Conservation (phyloP, 2,113 vertebrate species). For the Apistogramma diplotaenia region DNA sequence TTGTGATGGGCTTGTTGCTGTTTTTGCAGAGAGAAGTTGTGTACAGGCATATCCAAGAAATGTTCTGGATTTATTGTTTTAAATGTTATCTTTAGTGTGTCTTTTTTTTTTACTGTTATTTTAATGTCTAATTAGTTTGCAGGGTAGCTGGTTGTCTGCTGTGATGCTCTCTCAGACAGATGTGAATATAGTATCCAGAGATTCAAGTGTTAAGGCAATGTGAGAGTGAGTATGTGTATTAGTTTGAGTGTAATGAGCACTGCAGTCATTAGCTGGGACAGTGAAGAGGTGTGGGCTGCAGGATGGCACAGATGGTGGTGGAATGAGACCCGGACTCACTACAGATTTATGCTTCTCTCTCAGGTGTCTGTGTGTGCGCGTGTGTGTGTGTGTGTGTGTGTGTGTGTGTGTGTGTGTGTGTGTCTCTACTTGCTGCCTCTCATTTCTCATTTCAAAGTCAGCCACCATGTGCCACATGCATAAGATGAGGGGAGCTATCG, state of each 20-base stretch:
- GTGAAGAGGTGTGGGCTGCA: conserved; percentile 17
- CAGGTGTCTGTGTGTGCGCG: conserved; percentile 32
- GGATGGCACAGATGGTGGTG: conserved; percentile 63
- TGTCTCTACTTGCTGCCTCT: conserved; percentile 30
- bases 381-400: conserved; percentile 31
- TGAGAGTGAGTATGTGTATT: conserved; percentile 19
- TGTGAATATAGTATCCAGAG: conserved; percentile 46
- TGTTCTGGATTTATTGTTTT: conserved; percentile 9
- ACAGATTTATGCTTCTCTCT: conserved; percentile 57
- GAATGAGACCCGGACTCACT: conserved; percentile 47
- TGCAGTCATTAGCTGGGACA: conserved; percentile 39
- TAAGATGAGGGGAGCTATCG: conserved; percentile 2
- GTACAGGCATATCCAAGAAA: neutral
- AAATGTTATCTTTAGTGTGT: neutral
- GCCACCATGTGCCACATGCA: neutral
- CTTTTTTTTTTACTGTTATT: neutral
- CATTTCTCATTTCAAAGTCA: conserved; percentile 37
- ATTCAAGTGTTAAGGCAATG: conserved; percentile 16
- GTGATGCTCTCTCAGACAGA: conserved; percentile 31
- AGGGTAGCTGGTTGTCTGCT: neutral
- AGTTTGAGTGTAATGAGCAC: conserved; percentile 43
- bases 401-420: conserved; percentile 29
- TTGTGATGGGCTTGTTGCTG: conserved; percentile 25
- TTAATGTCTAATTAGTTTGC: neutral
- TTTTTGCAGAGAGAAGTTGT: conserved; percentile 10